Conservation (phyloP, 2,888 invertebrate genomes). For the Andrena fulva region DNA sequence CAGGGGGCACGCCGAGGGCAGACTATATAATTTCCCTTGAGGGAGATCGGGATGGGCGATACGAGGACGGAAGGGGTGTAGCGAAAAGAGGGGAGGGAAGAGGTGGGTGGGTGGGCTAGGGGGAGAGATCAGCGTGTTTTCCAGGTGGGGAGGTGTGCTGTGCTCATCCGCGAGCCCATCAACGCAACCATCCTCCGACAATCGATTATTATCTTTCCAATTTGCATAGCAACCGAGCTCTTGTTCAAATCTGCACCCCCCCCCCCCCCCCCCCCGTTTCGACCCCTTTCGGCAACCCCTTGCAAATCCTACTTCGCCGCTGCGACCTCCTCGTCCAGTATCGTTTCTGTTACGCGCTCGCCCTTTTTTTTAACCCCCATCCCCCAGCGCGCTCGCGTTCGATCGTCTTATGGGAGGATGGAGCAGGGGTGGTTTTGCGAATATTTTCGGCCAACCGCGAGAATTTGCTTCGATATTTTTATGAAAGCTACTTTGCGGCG, state of each 20-base stretch:
- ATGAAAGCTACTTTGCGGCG: neutral
- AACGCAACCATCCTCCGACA: conserved; percentile 80
- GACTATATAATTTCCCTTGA: conserved; percentile 85
- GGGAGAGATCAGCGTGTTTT: conserved; percentile 74
- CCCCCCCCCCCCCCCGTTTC: conserved; percentile 61
- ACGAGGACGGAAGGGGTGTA: conserved; percentile 68
- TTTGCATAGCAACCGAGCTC: conserved; percentile 83
- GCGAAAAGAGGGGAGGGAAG: conserved; percentile 57
- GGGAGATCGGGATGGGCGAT: conserved; percentile 83
- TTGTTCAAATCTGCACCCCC: conserved; percentile 80
- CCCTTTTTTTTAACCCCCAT: conserved; percentile 30
- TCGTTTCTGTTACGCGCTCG: conserved; percentile 69
- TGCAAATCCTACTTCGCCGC: conserved; percentile 76
- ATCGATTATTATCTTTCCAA: conserved; percentile 85
- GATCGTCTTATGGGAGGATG: conserved; percentile 54
- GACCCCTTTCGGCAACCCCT: conserved; percentile 76
- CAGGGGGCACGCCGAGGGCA: conserved; percentile 75
- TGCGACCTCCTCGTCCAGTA: conserved; percentile 68
- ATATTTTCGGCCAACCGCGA: conserved; percentile 1
- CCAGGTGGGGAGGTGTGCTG: conserved; percentile 77
- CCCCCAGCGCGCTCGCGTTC: conserved; percentile 39
- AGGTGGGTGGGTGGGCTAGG: conserved; percentile 21
- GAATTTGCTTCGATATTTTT: conserved; percentile 18
- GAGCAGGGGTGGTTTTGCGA: conserved; percentile 22
- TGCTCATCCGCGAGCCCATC: conserved; percentile 82